A percentile compares a stretch with the other conserved stretches of the same genome.
Evolutionary conservation across 2,113 vertebrate genomes (phyloP).

Genomic region (Hippolais icterina): DNA sequence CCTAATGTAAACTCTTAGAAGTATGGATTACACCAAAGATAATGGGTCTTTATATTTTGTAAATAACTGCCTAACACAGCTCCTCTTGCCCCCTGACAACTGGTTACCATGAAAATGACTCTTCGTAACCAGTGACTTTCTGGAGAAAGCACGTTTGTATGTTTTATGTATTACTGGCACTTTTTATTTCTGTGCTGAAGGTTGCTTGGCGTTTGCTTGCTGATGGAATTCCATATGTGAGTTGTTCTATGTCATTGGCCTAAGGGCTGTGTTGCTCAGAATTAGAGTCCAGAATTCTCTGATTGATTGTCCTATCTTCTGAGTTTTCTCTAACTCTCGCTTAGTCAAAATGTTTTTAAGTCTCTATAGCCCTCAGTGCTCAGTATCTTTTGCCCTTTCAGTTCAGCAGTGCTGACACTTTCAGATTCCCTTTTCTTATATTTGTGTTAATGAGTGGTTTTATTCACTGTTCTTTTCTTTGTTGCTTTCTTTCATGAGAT

Average conservation of each 20-base stretch:
- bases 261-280: not conserved
- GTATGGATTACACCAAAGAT: not conserved
- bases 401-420: not conserved
- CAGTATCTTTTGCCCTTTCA: not conserved
- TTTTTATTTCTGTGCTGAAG: not conserved
- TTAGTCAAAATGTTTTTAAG: not conserved
- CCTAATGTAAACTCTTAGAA: not conserved
- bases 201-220: not conserved
- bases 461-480: not conserved
- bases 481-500: not conserved
- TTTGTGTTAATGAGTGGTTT: not conserved
- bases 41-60: not conserved
- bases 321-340: not conserved
- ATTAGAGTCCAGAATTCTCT: not conserved
- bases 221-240: not conserved
- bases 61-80: not conserved
- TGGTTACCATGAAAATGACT: not conserved
- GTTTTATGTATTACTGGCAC: not conserved
- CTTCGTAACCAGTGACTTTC: fast-evolving
- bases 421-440: not conserved
- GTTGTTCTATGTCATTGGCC: not conserved
- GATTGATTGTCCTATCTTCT: fast-evolving
- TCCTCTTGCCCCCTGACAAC: not conserved
- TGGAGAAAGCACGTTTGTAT: not conserved
- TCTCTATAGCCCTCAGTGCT: not conserved